These are phyloP conservation scores for Oreochromis niloticus DNA, from an alignment of 2,113 vertebrate species.

Conservation along the genomic window DNA sequence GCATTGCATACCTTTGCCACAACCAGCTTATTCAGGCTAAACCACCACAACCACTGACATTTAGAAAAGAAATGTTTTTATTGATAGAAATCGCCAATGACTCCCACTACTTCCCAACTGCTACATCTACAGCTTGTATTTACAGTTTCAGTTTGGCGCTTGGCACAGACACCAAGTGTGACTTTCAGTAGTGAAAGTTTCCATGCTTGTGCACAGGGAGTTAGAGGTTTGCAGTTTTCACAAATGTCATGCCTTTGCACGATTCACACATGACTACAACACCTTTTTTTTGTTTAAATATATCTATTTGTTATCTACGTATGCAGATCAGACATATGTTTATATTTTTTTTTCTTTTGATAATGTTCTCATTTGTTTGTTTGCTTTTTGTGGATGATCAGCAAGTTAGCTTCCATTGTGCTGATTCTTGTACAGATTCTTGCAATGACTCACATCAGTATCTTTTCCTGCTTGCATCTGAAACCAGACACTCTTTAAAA, in stretches of 20 bases:
- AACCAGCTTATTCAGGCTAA: background rate
- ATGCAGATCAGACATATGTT: background rate
- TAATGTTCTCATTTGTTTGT: background rate
- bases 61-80: constrained; percentile 38
- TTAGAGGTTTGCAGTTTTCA: background rate
- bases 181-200: background rate
- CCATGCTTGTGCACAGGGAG: background rate
- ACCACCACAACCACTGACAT: constrained; percentile 49
- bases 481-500: background rate
- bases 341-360: background rate
- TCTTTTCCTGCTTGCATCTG: background rate
- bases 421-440: background rate
- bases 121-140: background rate
- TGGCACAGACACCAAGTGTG: background rate
- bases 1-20: background rate
- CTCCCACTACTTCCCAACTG: constrained; percentile 55
- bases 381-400: background rate
- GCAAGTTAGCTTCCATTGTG: background rate
- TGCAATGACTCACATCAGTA: background rate
- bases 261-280: background rate
- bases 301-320: background rate
- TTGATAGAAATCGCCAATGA: constrained; percentile 39
- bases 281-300: background rate
- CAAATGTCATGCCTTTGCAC: background rate
- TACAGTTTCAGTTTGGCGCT: constrained; percentile 27